Percentiles rank a stretch among this genome's conserved stretches.
These are phyloP conservation scores for Varecia variegata DNA, from an alignment of 2,797 vertebrate genomes.

Conservation along the genomic window DNA sequence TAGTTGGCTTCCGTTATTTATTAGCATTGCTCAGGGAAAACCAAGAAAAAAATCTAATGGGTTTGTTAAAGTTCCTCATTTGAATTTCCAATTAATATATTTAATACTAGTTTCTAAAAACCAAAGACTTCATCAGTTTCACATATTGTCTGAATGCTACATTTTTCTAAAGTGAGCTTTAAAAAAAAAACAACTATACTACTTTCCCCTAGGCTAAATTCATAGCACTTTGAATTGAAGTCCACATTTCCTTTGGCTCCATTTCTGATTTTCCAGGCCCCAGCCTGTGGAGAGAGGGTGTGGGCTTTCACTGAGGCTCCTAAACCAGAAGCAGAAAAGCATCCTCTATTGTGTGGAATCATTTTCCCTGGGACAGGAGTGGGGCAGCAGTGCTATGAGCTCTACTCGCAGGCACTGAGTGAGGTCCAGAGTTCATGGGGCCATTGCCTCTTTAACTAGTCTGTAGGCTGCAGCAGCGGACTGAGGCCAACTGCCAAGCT, in stretches of 20 bases:
- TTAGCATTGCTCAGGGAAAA: background rate
- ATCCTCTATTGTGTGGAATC: background rate
- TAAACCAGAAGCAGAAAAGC: background rate
- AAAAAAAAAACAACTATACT: background rate
- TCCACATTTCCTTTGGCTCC: constrained; percentile 32
- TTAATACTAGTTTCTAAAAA: background rate
- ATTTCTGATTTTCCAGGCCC: constrained; percentile 45
- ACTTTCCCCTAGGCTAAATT: background rate
- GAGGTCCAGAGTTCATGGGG: background rate
- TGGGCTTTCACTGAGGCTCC: background rate
- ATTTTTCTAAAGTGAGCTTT: background rate
- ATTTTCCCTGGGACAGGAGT: background rate
- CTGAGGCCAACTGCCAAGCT: constrained; percentile 11
- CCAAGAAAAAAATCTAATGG: background rate
- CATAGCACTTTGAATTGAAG: background rate
- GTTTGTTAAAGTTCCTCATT: background rate
- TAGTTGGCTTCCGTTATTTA: background rate
- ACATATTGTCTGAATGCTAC: background rate
- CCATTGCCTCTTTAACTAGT: background rate
- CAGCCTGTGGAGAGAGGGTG: background rate
- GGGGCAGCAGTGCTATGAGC: background rate
- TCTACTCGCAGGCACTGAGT: background rate
- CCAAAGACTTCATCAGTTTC: background rate
- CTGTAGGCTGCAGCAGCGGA: background rate
- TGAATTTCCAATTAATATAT: background rate